Percentiles rank a stretch among this genome's conserved stretches.
Conservation (phyloP, 1,140 invertebrate genomes). For the Sitodiplosis mosellana region DNA sequence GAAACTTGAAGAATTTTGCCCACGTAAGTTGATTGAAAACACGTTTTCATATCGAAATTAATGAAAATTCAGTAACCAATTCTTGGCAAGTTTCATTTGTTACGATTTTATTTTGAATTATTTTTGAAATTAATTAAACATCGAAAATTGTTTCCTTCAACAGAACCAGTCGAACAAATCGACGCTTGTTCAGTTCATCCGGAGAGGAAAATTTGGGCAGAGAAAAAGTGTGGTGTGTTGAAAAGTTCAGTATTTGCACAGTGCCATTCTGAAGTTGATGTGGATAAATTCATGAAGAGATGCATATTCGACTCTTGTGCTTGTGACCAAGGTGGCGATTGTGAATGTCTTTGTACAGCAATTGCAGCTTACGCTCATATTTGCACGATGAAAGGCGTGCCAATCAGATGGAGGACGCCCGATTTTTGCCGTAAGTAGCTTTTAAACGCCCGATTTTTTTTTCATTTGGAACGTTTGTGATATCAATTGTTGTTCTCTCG, state of each 20-base stretch:
- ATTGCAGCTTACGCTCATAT: conserved; percentile 68
- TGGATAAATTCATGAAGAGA: conserved; percentile 43
- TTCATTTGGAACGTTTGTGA: too few relatives aligned
- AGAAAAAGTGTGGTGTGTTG: conserved; percentile 50
- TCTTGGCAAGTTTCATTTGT: too few relatives aligned
- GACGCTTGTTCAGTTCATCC: conserved; percentile 57
- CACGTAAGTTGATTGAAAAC: conserved; percentile 11
- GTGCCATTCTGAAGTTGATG: conserved; percentile 63
- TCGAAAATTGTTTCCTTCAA: conserved; percentile 4
- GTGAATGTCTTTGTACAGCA: conserved; percentile 75
- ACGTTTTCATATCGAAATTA: too few relatives aligned
- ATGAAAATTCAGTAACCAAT: too few relatives aligned
- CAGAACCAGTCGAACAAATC: conserved; percentile 24
- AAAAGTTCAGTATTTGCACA: conserved; percentile 50
- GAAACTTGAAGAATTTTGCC: conserved; percentile 62
- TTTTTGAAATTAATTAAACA: background rate
- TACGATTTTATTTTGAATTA: too few relatives aligned
- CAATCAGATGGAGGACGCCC: conserved; percentile 62
- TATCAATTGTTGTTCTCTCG: background rate
- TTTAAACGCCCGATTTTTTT: background rate
- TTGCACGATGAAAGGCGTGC: conserved; percentile 50
- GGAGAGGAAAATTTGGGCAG: conserved; percentile 58
- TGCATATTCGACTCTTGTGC: conserved; percentile 70
- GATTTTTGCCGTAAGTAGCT: conserved; percentile 57
- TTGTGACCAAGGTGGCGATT: conserved; percentile 76